These are phyloP conservation scores for Drepana arcuata DNA, from an alignment of 1,140 invertebrate species.

Conservation along the genomic window DNA sequence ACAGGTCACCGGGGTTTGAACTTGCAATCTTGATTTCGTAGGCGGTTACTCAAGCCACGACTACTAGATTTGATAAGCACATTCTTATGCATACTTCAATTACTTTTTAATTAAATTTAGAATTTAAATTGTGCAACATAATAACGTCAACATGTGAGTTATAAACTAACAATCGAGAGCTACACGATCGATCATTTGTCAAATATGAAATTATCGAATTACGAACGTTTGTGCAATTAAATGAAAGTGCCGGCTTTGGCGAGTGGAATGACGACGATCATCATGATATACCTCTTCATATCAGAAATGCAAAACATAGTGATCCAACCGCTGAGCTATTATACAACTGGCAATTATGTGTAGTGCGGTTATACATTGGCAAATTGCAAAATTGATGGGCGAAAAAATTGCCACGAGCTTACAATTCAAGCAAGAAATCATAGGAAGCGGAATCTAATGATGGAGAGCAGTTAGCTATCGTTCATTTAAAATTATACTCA, in stretches of 20 bases:
- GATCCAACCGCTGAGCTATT: slow-evolving; percentile 34
- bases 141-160: too few relatives aligned
- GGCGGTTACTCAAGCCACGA: too few relatives aligned
- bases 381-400: slow-evolving; percentile 17
- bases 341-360: slow-evolving; percentile 40
- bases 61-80: too few relatives aligned
- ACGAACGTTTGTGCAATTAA: slow-evolving; percentile 28
- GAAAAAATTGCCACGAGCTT: neutral
- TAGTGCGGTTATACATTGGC: slow-evolving; percentile 26
- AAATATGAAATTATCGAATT: slow-evolving; percentile 34
- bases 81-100: too few relatives aligned
- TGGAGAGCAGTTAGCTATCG: slow-evolving; percentile 1
- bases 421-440: neutral
- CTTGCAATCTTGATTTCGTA: too few relatives aligned
- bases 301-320: slow-evolving; percentile 34
- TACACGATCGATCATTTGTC: slow-evolving; percentile 30
- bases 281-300: slow-evolving; percentile 21
- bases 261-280: slow-evolving; percentile 27
- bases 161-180: too few relatives aligned
- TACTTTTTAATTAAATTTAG: too few relatives aligned
- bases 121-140: too few relatives aligned
- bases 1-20: too few relatives aligned
- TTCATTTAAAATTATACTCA: too few relatives aligned
- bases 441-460: neutral
- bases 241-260: slow-evolving; percentile 15